A percentile compares a stretch with the other conserved stretches of the same genome.
phyloP scores from a whole-genome alignment of 23 tunicate species.

The Diplosoma virens region DNA sequence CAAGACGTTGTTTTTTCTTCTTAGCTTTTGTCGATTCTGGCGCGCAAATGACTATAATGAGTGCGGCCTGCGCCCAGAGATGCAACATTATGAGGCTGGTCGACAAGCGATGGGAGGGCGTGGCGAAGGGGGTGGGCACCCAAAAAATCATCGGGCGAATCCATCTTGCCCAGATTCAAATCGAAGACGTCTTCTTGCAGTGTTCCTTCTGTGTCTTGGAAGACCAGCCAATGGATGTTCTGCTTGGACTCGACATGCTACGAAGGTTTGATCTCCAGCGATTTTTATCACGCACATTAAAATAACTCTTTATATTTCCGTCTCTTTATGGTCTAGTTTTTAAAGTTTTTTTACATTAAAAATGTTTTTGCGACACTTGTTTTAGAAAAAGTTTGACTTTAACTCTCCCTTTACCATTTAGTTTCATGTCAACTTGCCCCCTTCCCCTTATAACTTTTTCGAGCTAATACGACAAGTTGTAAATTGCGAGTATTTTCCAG shows the following conservation, averaged over 20 bases:
- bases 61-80: slow-evolving; percentile 76
- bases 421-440: no score
- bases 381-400: no score
- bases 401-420: no score
- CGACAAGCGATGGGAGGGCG: slow-evolving; percentile 74
- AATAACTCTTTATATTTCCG: no score
- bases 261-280: no score
- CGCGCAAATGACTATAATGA: slow-evolving; percentile 98
- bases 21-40: slow-evolving; percentile 98
- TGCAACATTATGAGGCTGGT: slow-evolving; percentile 91
- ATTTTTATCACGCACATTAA: no score
- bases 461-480: no score
- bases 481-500: no score
- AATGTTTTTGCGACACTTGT: no score
- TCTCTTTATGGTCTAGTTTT: no score
- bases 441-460: no score
- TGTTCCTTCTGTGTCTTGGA: slow-evolving; percentile 85
- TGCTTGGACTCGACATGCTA: slow-evolving; percentile 86
- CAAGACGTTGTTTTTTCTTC: not conserved
- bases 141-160: slow-evolving; percentile 90
- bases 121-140: slow-evolving; percentile 86
- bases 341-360: no score
- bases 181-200: slow-evolving; percentile 78
- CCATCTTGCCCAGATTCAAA: slow-evolving; percentile 93
- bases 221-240: slow-evolving; percentile 77